A percentile compares a stretch with the other conserved stretches of the same genome.
These are phyloP conservation scores for Drosophila eugracilis DNA, from an alignment of 1,140 invertebrate species.

Conservation along the genomic window DNA sequence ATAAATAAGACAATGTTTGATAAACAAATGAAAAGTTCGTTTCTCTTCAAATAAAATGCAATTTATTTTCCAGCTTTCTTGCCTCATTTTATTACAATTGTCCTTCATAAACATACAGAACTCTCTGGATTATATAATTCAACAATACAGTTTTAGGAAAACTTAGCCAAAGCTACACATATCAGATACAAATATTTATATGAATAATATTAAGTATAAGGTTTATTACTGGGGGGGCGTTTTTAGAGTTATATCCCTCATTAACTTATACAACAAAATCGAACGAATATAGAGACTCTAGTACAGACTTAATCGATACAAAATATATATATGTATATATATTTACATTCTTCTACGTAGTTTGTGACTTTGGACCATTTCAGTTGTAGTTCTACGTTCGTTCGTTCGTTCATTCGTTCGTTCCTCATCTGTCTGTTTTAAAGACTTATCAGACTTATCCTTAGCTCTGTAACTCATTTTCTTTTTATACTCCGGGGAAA, in stretches of 20 bases:
- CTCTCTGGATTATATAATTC: slow-evolving; percentile 51
- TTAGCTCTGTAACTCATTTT: slow-evolving; percentile 28
- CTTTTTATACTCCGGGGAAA: slow-evolving; percentile 42
- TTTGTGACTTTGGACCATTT: slow-evolving; percentile 75
- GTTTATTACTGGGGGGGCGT: slow-evolving; percentile 7
- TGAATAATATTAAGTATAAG: slow-evolving; percentile 26
- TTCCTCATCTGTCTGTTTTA: slow-evolving; percentile 9
- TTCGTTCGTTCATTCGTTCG: slow-evolving; percentile 29
- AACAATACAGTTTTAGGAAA: slow-evolving; percentile 61
- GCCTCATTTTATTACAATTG: slow-evolving; percentile 63
- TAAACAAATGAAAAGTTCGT: slow-evolving; percentile 1
- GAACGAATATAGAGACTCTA: slow-evolving; percentile 22
- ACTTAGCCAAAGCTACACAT: slow-evolving; percentile 30
- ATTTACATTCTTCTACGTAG: slow-evolving; percentile 50
- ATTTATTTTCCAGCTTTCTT: slow-evolving; percentile 24
- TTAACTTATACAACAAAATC: slow-evolving; percentile 29
- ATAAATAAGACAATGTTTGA: slow-evolving; percentile 66
- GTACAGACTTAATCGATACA: slow-evolving; percentile 22
- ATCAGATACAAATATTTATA: slow-evolving; percentile 26
- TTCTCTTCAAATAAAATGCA: background rate
- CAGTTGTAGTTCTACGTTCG: slow-evolving; percentile 56
- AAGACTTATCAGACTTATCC: slow-evolving; percentile 69
- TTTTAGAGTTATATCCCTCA: slow-evolving; percentile 32
- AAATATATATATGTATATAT: slow-evolving; percentile 51
- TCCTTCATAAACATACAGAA: slow-evolving; percentile 55